Base-by-base conservation (phyloP, 2,888 invertebrate species). In the Cryptocephalus primarius region DNA sequence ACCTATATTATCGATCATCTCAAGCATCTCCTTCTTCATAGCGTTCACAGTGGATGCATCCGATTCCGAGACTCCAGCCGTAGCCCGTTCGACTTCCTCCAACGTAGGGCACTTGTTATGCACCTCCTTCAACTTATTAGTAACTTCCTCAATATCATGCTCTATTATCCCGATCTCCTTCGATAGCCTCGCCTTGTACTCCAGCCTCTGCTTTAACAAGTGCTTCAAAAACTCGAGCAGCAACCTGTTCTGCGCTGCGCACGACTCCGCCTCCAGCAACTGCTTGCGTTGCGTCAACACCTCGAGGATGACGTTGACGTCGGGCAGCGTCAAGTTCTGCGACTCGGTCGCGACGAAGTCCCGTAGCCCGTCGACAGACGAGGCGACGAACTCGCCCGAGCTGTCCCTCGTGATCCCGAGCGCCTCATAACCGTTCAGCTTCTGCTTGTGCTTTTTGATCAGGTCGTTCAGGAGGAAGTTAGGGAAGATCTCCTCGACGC, bases 401-500 rank as follows among this genome's bases (percentile, higher is more conserved):
- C 67, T 66, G 42, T 71, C 69, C 31, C 69, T 56, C 10, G 60
- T 61, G 45, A 68, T 58, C 34, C 72, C 67, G 33, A 73, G 57
- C 43, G 72, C 71, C 42, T 71, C 68, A 33, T 73, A 64, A 32
- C 72, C 73, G 48, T 71, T 74, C 36, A 71, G 58, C 48, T 77
- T 71, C 38, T 76, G 67, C 54, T 82, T 79, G 49, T 86, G 79
- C 57, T 88, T 85, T 6, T 82, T 78, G 38, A 88, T 79, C 55
- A 92, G 68, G 65, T 90, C 88, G 66, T 90, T 88, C 34, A 92
- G 74, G 46, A 88, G 72, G 65, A 88, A 88, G 71, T 93, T 93
- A 0, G 92, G 92, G 64, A 88, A 88, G 48, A 91, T 82, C 55
- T 83, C 88, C 53, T 76, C 75, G 1, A 78, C 78, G 1, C 80